phyloP scores from a whole-genome alignment of 2,113 vertebrate species.

The Antechinus flavipes region DNA sequence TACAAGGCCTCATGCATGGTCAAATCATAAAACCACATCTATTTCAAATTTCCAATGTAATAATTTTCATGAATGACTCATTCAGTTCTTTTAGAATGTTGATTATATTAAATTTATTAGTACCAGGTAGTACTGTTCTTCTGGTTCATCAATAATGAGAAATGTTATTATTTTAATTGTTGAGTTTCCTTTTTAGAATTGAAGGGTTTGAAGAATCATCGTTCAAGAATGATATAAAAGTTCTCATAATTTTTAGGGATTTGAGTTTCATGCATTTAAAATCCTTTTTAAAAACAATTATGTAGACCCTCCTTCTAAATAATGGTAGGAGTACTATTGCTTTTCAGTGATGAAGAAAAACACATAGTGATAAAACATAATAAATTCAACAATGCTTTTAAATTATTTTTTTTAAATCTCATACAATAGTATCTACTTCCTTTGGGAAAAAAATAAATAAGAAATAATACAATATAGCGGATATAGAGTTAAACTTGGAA shows the following conservation, averaged over 20 bases:
- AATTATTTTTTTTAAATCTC: neutral
- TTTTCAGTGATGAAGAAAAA: neutral
- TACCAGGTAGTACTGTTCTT: neutral
- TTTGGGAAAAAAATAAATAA: slow-evolving; percentile 20
- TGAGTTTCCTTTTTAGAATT: slow-evolving; percentile 42
- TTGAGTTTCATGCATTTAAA: neutral
- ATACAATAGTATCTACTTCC: neutral
- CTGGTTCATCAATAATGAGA: neutral
- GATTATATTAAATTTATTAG: slow-evolving; percentile 10
- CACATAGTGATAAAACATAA: neutral
- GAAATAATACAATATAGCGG: neutral
- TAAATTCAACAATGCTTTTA: neutral
- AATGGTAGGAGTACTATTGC: neutral
- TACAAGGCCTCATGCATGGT: neutral
- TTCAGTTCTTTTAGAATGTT: neutral
- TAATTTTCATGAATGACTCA: neutral
- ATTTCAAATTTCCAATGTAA: neutral
- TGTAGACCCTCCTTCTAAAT: neutral
- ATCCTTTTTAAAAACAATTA: neutral
- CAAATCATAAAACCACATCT: neutral
- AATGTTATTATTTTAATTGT: neutral
- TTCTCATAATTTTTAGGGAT: neutral
- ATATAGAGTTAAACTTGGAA: neutral
- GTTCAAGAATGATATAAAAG: neutral
- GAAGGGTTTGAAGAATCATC: neutral